Evolutionary conservation across 2,888 invertebrate species (phyloP).

Genomic region (Marronus borbonicus): DNA sequence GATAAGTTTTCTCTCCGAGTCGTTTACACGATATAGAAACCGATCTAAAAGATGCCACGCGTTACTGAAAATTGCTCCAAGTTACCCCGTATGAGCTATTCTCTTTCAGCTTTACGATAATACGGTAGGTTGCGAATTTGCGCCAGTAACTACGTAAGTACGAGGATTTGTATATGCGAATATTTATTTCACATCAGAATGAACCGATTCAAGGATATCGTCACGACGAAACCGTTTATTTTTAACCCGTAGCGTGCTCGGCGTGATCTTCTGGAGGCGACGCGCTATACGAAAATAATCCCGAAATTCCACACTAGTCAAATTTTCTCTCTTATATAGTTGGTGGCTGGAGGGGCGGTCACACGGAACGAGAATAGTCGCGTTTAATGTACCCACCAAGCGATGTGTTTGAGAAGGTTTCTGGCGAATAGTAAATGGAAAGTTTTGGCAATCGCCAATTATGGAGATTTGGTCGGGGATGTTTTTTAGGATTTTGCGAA

Average conservation of each 20-base stretch:
- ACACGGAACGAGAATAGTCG: conserved; percentile 52
- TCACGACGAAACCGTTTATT: conserved; percentile 29
- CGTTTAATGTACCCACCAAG: conserved; percentile 4
- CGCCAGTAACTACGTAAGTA: conserved; percentile 22
- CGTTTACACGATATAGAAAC: neutral
- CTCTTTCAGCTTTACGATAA: conserved; percentile 8
- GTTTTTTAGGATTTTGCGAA: too few species aligned
- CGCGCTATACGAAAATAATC: conserved; percentile 46
- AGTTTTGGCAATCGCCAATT: conserved; percentile 53
- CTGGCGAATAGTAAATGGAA: conserved; percentile 43
- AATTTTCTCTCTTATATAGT: conserved; percentile 52
- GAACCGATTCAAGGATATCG: conserved; percentile 46
- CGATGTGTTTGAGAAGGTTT: conserved; percentile 2
- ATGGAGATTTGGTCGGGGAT: conserved; percentile 41
- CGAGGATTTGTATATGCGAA: conserved; percentile 19
- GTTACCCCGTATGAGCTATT: too few species aligned
- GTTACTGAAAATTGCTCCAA: neutral
- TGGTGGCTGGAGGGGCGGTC: conserved; percentile 49
- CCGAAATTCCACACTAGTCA: conserved; percentile 47
- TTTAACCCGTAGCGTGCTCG: conserved; percentile 27
- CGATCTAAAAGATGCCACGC: conserved; percentile 4
- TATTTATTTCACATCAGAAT: conserved; percentile 44
- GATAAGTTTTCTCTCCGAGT: neutral
- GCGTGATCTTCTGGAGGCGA: conserved; percentile 39
- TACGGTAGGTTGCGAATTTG: conserved; percentile 26